phyloP scores from a whole-genome alignment of 2,113 vertebrate species.

The Pedionomus torquatus region DNA sequence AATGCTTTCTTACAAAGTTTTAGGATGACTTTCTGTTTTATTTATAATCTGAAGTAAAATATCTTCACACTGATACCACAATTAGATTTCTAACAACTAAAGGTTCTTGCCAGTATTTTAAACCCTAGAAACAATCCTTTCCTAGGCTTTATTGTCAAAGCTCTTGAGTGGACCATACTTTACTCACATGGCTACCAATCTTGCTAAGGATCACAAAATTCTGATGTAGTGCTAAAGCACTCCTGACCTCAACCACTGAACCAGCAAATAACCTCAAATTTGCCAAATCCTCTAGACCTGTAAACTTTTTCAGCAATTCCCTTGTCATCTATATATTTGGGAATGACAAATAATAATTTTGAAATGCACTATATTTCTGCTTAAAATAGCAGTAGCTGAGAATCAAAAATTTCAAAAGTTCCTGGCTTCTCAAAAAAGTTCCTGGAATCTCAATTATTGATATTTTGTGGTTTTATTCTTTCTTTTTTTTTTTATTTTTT shows the following conservation, averaged over 20 bases:
- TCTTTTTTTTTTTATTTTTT: too few species aligned
- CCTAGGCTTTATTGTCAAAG: not conserved
- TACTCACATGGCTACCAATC: not conserved
- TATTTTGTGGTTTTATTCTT: not conserved
- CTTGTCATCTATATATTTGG: not conserved
- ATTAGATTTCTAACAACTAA: not conserved
- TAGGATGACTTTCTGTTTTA: not conserved
- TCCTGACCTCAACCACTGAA: not conserved
- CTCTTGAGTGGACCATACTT: not conserved
- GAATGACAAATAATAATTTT: not conserved
- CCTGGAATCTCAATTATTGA: not conserved
- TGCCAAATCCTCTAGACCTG: not conserved
- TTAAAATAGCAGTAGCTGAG: not conserved
- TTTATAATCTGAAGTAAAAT: conserved; percentile 19
- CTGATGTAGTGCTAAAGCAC: not conserved
- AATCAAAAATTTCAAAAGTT: not conserved
- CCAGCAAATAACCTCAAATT: not conserved
- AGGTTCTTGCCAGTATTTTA: not conserved
- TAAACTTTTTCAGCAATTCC: not conserved
- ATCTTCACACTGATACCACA: not conserved
- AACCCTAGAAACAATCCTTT: not conserved
- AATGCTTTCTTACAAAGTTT: not conserved
- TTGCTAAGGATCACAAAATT: not conserved
- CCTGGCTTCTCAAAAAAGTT: not conserved
- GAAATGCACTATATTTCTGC: not conserved